Percentiles rank a stretch among this genome's conserved stretches.
These are phyloP conservation scores for Nilaparvata lugens DNA, from an alignment of 1,140 invertebrate species.

Conservation along the genomic window DNA sequence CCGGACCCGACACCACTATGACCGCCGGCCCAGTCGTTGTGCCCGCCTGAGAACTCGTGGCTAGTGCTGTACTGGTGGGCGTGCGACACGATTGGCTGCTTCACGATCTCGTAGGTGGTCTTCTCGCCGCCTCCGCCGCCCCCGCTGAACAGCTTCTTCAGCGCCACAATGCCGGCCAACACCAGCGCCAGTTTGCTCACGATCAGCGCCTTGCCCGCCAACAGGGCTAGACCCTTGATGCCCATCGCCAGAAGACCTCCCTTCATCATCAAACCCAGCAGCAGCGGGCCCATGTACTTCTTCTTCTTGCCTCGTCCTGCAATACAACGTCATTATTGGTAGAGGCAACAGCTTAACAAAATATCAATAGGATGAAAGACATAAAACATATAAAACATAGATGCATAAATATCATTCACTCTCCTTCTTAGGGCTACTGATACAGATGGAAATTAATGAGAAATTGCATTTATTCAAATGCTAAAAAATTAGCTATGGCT, in stretches of 20 bases:
- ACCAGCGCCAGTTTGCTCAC: conserved; percentile 65
- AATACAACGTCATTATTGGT: background rate
- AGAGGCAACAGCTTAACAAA: background rate
- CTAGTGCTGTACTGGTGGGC: conserved; percentile 63
- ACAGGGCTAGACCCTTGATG: conserved; percentile 59
- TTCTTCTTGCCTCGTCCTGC: conserved; percentile 37
- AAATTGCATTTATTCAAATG: no score
- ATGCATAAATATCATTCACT: no score
- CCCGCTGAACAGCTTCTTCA: conserved; percentile 58
- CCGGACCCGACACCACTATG: conserved; percentile 33
- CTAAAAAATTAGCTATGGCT: no score
- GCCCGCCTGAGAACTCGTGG: conserved; percentile 55
- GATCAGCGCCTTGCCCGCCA: conserved; percentile 61
- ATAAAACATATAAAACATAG: no score
- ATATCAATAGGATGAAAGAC: background rate
- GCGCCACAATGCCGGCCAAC: conserved; percentile 59
- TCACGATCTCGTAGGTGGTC: conserved; percentile 74
- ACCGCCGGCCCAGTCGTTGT: conserved; percentile 29
- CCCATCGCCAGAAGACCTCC: conserved; percentile 59
- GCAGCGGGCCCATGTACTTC: conserved; percentile 44
- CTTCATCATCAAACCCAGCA: conserved; percentile 54
- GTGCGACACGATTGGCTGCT: conserved; percentile 69
- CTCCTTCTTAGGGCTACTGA: no score
- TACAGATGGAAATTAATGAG: no score
- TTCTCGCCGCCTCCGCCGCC: conserved; percentile 54